Evolutionary conservation across 2,797 vertebrate species (phyloP).

Genomic region (Aplochiton taeniatus): DNA sequence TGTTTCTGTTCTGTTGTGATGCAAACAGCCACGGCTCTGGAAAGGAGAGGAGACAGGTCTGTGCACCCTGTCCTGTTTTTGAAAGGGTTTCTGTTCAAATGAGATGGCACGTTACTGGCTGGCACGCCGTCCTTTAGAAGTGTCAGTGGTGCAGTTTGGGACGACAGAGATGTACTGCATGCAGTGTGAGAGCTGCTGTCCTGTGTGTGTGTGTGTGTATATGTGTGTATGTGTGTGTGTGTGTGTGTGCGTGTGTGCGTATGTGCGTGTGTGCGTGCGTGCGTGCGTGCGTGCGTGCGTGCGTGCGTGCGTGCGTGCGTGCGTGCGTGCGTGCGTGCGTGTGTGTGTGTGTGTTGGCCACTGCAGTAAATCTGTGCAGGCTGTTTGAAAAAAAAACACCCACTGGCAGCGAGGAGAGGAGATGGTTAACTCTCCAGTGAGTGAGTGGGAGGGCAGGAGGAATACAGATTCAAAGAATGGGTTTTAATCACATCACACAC

Average conservation of each 20-base stretch:
- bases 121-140: too few relatives aligned
- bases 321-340: background rate
- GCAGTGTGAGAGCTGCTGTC: too few relatives aligned
- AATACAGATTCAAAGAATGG: conserved; percentile 18
- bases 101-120: too few relatives aligned
- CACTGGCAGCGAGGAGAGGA: background rate
- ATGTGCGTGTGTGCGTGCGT: background rate
- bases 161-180: too few relatives aligned
- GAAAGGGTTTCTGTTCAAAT: too few relatives aligned
- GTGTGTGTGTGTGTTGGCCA: background rate
- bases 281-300: background rate
- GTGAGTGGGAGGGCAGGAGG: conserved; percentile 9
- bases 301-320: background rate
- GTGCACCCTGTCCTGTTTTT: too few relatives aligned
- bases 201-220: background rate
- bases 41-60: too few relatives aligned
- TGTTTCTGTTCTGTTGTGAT: too few relatives aligned
- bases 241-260: background rate
- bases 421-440: conserved; percentile 6
- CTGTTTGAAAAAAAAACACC: background rate
- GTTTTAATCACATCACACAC: conserved; percentile 32
- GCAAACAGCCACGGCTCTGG: too few relatives aligned
- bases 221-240: conserved; percentile 1
- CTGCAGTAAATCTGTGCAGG: background rate
- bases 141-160: too few relatives aligned